Evolutionary conservation across 37 sponge, comb jelly and placozoan species (phyloP), one percentile per base, ranked within the genome.

Genomic region (Halichondria panicea): DNA sequence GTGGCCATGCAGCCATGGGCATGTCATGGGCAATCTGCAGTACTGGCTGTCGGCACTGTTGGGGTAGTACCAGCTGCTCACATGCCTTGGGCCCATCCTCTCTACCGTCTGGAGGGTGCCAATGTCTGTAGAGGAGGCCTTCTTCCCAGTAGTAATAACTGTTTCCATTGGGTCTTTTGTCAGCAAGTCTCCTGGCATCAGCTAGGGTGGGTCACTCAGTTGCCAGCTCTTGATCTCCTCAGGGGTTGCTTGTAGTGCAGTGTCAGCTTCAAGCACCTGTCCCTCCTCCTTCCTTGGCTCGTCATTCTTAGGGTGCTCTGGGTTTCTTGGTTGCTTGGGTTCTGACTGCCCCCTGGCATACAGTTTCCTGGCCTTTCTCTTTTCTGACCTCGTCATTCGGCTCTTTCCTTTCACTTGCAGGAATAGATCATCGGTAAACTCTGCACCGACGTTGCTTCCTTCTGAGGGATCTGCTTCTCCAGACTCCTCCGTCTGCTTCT

Each of bases 21-120:
- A 72, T 6, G 9, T 50, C 72, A 60, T 40, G 63, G 4, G 76
- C 63, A 3, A 75, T 31, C 63, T 12, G 41, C 45, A 61, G 52
- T 25, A 59, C 74, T 42, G 25, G 22, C 38, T 12, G 3, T 9
- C 74, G 74, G 15, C 60, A 59, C 19, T 12, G 27, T 59, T 59
- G 7, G 27, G 60, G 60, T 27, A 59, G 27, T 7, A 59, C 60
- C 27, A 59, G 22, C 60, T 59, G 60, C 60, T 59, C 60, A 59
- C 60, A 59, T 24, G 60, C 60, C 27, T 59, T 19, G 25, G 22
- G 25, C 8, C 27, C 60, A 59, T 48, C 25, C 19, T 59, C 60
- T 22, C 25, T 59, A 8, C 22, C 7, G 25, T 22, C 60, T 59
- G 25, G 11, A 22, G 60, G 60, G 60, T 59, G 60, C 60, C 60